These are phyloP conservation scores for Anhinga rufa DNA, from an alignment of 2,113 vertebrate genomes.

Conservation along the genomic window DNA sequence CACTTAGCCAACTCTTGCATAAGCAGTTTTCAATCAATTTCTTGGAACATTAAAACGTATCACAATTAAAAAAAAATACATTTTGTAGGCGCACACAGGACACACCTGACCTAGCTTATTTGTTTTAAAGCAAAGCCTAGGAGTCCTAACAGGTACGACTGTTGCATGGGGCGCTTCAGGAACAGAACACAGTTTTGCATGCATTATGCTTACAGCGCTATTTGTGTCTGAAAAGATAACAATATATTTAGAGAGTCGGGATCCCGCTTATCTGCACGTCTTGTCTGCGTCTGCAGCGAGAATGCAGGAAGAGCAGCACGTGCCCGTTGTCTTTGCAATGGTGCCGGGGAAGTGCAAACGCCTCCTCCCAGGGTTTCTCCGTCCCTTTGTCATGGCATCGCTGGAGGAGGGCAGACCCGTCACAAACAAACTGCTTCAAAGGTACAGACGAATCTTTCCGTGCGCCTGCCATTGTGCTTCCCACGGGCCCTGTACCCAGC, in stretches of 20 bases:
- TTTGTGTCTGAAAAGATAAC: not conserved
- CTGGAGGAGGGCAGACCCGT: not conserved
- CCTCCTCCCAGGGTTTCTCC: not conserved
- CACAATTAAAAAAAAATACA: fast-evolving
- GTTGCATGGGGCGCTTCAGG: not conserved
- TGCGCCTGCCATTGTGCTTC: not conserved
- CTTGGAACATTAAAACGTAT: not conserved
- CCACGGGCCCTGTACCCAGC: not conserved
- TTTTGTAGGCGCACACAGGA: not conserved
- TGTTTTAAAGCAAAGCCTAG: not conserved
- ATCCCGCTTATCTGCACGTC: not conserved
- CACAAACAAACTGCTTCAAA: not conserved
- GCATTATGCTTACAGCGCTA: not conserved
- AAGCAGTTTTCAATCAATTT: not conserved
- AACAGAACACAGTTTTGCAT: fast-evolving
- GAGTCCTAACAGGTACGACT: not conserved
- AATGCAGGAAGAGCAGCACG: not conserved
- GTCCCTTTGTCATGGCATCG: not conserved
- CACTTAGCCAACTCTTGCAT: fast-evolving
- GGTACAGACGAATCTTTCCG: not conserved
- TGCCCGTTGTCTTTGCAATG: not conserved
- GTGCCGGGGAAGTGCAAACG: too few species aligned
- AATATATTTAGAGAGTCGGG: too few species aligned
- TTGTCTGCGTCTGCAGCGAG: not conserved
- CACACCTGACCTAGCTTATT: not conserved